Conservation (phyloP, 2,113 vertebrate species). For the Sapajus apella region DNA sequence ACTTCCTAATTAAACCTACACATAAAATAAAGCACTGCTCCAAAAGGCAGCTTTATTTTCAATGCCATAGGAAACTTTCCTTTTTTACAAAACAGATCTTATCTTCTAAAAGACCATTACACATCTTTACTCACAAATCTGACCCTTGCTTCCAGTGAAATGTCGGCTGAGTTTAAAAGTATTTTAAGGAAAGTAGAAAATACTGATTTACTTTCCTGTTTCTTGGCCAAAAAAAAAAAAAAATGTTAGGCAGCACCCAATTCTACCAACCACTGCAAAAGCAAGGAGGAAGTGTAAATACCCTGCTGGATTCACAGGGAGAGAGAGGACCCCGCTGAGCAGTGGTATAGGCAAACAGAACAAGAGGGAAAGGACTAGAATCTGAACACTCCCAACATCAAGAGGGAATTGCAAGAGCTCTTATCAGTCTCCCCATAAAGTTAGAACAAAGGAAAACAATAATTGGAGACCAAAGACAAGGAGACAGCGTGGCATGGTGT, state of each 20-base stretch:
- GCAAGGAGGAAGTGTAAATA: background rate
- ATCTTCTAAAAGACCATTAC: conserved; percentile 56
- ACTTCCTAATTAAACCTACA: conserved; percentile 80
- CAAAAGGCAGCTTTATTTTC: conserved; percentile 59
- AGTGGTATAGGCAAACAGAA: background rate
- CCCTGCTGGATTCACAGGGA: accelerated
- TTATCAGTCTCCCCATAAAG: background rate
- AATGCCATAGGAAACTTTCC: conserved; percentile 25
- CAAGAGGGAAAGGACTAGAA: background rate
- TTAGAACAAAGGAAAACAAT: background rate
- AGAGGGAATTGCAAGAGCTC: background rate
- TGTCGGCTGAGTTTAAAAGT: background rate
- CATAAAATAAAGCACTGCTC: conserved; percentile 48
- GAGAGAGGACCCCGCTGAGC: accelerated
- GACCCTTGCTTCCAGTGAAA: background rate
- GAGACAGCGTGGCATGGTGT: accelerated
- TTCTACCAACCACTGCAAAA: background rate
- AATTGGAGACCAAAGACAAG: background rate
- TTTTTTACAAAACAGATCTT: conserved; percentile 37
- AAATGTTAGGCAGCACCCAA: background rate
- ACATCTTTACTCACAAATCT: background rate
- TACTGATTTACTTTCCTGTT: background rate
- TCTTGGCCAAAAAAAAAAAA: background rate
- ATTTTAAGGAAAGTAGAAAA: conserved; percentile 20
- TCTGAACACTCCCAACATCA: background rate